Evolutionary conservation across 2,797 vertebrate genomes (phyloP).

Genomic region (Muraenolepis orangiensis): DNA sequence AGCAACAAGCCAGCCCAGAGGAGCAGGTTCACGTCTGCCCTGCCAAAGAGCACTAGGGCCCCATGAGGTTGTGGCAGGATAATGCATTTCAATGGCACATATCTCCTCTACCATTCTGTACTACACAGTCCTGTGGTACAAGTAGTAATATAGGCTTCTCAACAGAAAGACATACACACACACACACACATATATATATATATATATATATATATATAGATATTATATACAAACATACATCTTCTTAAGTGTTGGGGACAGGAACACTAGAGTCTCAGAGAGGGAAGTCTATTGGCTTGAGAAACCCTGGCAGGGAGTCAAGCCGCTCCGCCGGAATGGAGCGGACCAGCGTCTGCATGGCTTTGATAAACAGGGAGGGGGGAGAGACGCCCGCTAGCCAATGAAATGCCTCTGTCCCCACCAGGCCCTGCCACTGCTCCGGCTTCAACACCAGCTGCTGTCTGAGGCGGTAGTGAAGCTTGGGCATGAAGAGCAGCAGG

Average conservation of each 20-base stretch:
- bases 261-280: not conserved
- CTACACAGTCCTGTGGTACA: too few species aligned
- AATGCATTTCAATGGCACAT: not conserved
- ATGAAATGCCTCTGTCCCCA: conserved; percentile 79
- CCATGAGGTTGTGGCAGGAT: not conserved
- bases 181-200: too few species aligned
- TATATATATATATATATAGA: too few species aligned
- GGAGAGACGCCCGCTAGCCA: conserved; percentile 83
- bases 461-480: conserved; percentile 49
- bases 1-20: too few species aligned
- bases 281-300: conserved; percentile 79
- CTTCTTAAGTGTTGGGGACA: not conserved
- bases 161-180: not conserved
- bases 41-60: not conserved
- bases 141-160: too few species aligned
- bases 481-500: conserved; percentile 83
- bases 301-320: conserved; percentile 79
- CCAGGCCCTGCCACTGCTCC: conserved; percentile 75
- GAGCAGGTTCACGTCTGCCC: not conserved
- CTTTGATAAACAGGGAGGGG: conserved; percentile 78
- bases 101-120: too few species aligned
- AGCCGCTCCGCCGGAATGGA: conserved; percentile 77
- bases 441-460: conserved; percentile 70
- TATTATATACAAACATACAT: not conserved
- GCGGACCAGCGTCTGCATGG: conserved; percentile 83